Evolutionary conservation across 2,888 invertebrate genomes (phyloP).

Genomic region (Xiphydria camelus): DNA sequence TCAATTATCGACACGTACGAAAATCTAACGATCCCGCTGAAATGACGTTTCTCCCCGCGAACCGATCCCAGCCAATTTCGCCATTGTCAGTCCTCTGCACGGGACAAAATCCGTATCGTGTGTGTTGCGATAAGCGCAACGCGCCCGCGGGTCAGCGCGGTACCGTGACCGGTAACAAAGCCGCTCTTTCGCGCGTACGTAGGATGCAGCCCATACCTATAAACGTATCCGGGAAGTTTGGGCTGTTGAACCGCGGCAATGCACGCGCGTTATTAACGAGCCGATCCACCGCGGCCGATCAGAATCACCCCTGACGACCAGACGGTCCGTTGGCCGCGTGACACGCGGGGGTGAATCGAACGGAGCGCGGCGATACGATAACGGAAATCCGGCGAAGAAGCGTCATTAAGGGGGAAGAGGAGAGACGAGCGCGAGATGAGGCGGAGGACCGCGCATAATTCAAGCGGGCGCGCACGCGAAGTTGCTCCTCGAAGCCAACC

Average conservation of each 20-base stretch:
- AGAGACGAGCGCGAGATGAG: constrained; percentile 4
- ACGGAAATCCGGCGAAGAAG: constrained; percentile 4
- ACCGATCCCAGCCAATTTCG: too few species aligned
- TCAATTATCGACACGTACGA: too few species aligned
- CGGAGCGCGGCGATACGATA: constrained; percentile 8
- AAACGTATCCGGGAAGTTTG: constrained; percentile 58
- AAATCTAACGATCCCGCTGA: too few species aligned
- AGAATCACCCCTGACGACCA: constrained; percentile 11
- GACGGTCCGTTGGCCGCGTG: too few species aligned
- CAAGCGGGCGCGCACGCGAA: too few species aligned
- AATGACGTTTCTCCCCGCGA: too few species aligned
- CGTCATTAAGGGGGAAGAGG: constrained; percentile 5
- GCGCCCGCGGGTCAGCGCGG: neutral
- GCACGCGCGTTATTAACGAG: constrained; percentile 24
- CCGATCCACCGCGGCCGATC: constrained; percentile 7
- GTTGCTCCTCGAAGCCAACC: too few species aligned
- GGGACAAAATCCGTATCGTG: too few species aligned
- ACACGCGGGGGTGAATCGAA: constrained; percentile 8
- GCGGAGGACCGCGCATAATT: neutral
- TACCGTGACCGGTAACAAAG: constrained; percentile 2
- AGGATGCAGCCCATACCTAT: constrained; percentile 36
- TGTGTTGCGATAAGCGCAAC: neutral
- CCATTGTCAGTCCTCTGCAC: too few species aligned
- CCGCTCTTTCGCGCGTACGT: constrained; percentile 31
- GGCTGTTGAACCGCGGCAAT: constrained; percentile 52